Base-by-base conservation (phyloP, 2,113 vertebrate species). In the Amblyornis subalaris region DNA sequence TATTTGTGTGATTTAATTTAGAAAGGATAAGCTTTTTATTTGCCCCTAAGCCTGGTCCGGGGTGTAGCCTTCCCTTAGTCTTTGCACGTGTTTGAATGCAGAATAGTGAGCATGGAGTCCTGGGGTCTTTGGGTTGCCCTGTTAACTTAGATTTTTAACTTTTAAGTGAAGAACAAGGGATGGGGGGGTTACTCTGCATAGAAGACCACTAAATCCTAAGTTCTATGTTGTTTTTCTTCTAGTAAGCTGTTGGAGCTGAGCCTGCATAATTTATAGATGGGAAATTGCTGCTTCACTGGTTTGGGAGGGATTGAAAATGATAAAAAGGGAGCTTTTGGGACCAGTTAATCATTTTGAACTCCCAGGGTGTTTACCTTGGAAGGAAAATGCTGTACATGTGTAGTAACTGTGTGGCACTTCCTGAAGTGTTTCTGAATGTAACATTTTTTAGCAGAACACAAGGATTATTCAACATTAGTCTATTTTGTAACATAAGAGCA, bases 1-100 rank as follows among this genome's bases (percentile, higher is more conserved):
- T 95, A 65, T 81, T 73, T 95, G 47, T 96, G 84, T 93, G 50
- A 71, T 87, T 82, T 80, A 23, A 29, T 76, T 70, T 53, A 76
- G 93, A 93, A 88, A 69, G 79, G 79, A 82, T 88, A 88, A 96
- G 57, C 23, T 90, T 91, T 93, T 74, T 26, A 19, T 85, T 91
- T 86, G 40, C 53, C 64, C 2, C 44, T 16, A 10, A 73, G 45
- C 0, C 20, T 35, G 74, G 28, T 66, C 38, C 51, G 80, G 74
- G 77, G 54, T 91, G 17, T 53, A 88, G 82, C 67, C 48, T 70
- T 66, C 36, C 17, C 0, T 47, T 28, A 48, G 61, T 35, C 3
- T 3, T 23, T 90, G 90, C 38, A 5, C 60, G 29, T 88, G 71
- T 91, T 64, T 77, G 82, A 83, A 42, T 48, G 57, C 61, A 60